Evolutionary conservation across 2,888 invertebrate species (phyloP).

Genomic region (Drosophila aldrichi): DNA sequence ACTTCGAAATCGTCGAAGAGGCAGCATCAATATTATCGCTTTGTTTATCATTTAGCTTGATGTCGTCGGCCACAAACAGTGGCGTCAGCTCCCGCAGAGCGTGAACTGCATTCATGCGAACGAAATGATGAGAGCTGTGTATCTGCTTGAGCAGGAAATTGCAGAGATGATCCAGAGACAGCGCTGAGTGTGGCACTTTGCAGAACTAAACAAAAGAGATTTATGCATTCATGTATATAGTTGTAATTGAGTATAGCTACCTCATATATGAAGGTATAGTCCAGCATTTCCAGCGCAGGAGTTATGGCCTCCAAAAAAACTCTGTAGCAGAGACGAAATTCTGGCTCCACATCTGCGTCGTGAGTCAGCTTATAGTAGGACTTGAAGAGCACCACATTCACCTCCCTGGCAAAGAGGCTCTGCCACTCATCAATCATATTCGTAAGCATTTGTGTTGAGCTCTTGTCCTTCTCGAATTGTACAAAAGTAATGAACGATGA

Average conservation of each 20-base stretch:
- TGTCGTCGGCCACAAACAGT: conserved; percentile 81
- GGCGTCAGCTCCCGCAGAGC: conserved; percentile 77
- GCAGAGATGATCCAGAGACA: conserved; percentile 78
- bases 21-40: conserved; percentile 63
- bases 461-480: conserved; percentile 78
- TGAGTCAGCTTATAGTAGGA: conserved; percentile 75
- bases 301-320: conserved; percentile 72
- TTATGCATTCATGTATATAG: not conserved
- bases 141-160: conserved; percentile 81
- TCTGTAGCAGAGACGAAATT: conserved; percentile 58
- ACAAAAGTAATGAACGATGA: conserved; percentile 86
- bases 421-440: conserved; percentile 89
- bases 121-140: conserved; percentile 68
- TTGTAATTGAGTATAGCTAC: conserved; percentile 50
- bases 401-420: conserved; percentile 90
- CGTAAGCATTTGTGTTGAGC: conserved; percentile 81
- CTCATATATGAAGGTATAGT: conserved; percentile 76
- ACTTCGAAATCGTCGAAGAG: conserved; percentile 59
- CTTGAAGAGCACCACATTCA: conserved; percentile 85
- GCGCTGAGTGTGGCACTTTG: conserved; percentile 71
- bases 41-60: conserved; percentile 76
- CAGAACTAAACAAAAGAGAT: conserved; percentile 68
- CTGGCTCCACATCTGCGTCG: conserved; percentile 43
- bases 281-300: conserved; percentile 72
- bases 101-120: conserved; percentile 73